Conservation (phyloP, 1,140 invertebrate genomes). For the Calliopsis andreniformis region DNA sequence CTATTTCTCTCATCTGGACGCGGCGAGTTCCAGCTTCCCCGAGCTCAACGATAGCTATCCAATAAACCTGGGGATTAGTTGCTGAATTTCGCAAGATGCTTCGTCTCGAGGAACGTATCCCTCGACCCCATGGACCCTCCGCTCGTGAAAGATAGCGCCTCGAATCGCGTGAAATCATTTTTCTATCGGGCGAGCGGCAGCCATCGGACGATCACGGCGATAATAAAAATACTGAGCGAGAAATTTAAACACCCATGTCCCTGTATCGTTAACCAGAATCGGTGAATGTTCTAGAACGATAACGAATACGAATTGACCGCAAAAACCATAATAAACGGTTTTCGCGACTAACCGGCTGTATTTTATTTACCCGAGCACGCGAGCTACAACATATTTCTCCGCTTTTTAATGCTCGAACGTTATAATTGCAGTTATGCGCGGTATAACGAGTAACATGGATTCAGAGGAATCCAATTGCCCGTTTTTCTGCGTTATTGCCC, state of each 20-base stretch:
- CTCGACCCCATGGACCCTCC: too few species aligned
- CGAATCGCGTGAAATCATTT: conserved; percentile 8
- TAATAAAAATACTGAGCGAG: background rate
- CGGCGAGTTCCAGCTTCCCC: too few species aligned
- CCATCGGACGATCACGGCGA: background rate
- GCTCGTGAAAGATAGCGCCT: too few species aligned
- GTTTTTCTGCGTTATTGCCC: background rate
- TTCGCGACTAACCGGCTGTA: too few species aligned
- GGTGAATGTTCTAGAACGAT: conserved; percentile 28
- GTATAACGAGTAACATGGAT: conserved; percentile 8
- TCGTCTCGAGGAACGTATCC: too few species aligned
- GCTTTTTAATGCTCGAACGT: conserved; percentile 21
- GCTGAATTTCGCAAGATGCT: too few species aligned
- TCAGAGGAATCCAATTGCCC: too few species aligned
- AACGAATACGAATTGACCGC: conserved; percentile 36
- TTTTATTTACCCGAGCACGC: conserved; percentile 11
- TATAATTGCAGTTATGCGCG: conserved; percentile 37
- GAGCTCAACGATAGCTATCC: too few species aligned
- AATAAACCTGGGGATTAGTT: too few species aligned
- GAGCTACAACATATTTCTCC: conserved; percentile 3
- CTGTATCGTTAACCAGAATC: background rate
- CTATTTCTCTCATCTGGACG: background rate
- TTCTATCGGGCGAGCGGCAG: background rate
- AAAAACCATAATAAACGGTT: conserved; percentile 24
- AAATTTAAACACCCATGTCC: conserved; percentile 3